Evolutionary conservation across 2,797 vertebrate species (phyloP).

Genomic region (Oceanodroma leucorhoa): DNA sequence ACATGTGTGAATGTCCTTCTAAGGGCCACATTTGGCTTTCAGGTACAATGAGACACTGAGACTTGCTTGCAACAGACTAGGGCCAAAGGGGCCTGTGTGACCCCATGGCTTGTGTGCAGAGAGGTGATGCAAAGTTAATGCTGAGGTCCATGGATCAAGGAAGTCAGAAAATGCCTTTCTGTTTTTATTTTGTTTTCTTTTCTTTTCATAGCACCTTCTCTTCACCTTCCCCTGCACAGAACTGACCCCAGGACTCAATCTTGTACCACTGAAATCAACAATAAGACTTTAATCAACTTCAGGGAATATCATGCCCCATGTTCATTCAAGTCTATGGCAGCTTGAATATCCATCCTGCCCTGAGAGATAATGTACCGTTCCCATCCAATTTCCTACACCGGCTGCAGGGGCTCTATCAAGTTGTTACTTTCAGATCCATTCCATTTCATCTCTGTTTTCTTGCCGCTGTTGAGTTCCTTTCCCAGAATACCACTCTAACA

Average conservation of each 20-base stretch:
- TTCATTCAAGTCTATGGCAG: not conserved
- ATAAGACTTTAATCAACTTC: not conserved
- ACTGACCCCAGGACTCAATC: not conserved
- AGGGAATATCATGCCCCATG: not conserved
- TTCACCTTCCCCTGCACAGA: not conserved
- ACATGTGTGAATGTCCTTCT: not conserved
- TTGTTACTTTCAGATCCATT: not conserved
- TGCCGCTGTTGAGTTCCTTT: not conserved
- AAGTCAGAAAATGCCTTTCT: not conserved
- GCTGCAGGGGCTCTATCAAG: not conserved
- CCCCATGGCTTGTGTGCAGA: not conserved
- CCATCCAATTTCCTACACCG: not conserved
- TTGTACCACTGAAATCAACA: not conserved
- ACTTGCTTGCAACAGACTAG: not conserved
- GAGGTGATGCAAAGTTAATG: not conserved
- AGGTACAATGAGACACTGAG: not conserved
- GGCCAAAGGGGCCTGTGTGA: not conserved
- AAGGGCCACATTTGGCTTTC: rapidly evolving
- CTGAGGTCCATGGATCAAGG: not conserved
- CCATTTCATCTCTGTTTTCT: not conserved
- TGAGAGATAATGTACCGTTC: not conserved
- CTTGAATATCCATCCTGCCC: not conserved
- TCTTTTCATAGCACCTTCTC: not conserved
- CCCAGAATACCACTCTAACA: not conserved
- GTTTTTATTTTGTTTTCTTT: not conserved